Percentiles rank a stretch among this genome's conserved stretches.
Conservation (phyloP, 2,113 vertebrate genomes). For the Oryzias woworae region DNA sequence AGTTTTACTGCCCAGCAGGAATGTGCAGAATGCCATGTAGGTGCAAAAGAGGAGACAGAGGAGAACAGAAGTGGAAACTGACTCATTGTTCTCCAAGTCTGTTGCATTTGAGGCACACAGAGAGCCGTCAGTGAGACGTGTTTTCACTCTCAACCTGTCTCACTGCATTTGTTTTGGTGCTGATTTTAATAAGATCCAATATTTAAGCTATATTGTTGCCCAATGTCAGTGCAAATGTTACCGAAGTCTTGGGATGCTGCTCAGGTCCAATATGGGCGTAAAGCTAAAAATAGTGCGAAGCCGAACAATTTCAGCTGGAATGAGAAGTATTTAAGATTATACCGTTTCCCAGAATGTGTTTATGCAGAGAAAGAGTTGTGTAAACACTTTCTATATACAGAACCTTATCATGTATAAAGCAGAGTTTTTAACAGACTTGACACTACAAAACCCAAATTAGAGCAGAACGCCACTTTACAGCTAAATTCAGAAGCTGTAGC, state of each 20-base stretch:
- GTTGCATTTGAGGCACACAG: slow-evolving; percentile 16
- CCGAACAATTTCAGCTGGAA: slow-evolving; percentile 47
- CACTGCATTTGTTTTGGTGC: neutral
- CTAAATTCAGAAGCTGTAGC: neutral
- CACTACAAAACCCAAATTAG: neutral
- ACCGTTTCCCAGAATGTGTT: slow-evolving; percentile 50
- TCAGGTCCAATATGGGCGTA: neutral
- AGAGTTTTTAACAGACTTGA: slow-evolving; percentile 9
- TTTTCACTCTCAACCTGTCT: slow-evolving; percentile 3
- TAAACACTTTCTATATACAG: slow-evolving; percentile 49
- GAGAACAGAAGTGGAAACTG: slow-evolving; percentile 30
- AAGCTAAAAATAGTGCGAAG: slow-evolving; percentile 24
- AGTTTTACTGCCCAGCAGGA: slow-evolving; percentile 2
- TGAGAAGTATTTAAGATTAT: slow-evolving; percentile 54
- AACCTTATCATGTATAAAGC: slow-evolving; percentile 40
- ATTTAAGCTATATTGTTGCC: no score
- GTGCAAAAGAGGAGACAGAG: slow-evolving; percentile 50
- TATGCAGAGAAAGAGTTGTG: slow-evolving; percentile 41
- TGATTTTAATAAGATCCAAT: neutral
- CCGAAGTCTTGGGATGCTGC: no score
- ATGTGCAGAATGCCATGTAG: slow-evolving; percentile 25
- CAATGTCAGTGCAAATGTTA: no score
- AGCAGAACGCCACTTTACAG: no score
- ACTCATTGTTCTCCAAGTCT: slow-evolving; percentile 43
- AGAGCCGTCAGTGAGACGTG: slow-evolving; percentile 10